A percentile compares a stretch with the other conserved stretches of the same genome.
These are phyloP conservation scores for Malurus elegans DNA, from an alignment of 2,113 vertebrate genomes.

Conservation along the genomic window DNA sequence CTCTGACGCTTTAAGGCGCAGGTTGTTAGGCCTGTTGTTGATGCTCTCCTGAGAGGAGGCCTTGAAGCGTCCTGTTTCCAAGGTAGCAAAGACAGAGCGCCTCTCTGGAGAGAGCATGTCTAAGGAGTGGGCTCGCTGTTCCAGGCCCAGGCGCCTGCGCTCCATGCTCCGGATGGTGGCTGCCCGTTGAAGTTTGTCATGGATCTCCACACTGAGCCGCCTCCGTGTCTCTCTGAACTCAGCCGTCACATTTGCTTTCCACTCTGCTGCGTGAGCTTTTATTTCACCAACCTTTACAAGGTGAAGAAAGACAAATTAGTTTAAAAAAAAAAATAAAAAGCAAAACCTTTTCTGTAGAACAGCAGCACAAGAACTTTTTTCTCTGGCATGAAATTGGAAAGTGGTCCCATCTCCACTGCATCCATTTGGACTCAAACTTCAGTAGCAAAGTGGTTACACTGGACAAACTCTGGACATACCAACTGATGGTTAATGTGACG, in stretches of 20 bases:
- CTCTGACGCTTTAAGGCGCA: constrained; percentile 84
- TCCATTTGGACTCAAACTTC: not conserved
- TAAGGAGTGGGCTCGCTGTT: constrained; percentile 93
- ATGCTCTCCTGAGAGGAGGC: constrained; percentile 97
- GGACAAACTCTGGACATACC: not conserved
- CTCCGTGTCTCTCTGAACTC: constrained; percentile 94
- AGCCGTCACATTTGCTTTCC: constrained; percentile 94
- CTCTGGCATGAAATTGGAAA: not conserved
- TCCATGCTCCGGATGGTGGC: constrained; percentile 98
- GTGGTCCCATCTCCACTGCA: not conserved
- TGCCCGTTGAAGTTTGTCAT: constrained; percentile 94
- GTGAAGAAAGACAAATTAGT: not conserved
- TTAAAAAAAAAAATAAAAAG: not conserved
- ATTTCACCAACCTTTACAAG: constrained; percentile 88
- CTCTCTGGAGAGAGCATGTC: constrained; percentile 97
- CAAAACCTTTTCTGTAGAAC: not conserved
- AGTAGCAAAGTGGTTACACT: not conserved
- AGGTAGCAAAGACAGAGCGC: constrained; percentile 87
- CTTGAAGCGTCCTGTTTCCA: constrained; percentile 89
- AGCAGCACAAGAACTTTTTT: not conserved
- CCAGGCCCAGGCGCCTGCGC: constrained; percentile 89
- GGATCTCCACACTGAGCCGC: constrained; percentile 93
- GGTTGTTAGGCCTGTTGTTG: constrained; percentile 91
- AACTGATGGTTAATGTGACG: not conserved
- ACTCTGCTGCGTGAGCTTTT: constrained; percentile 94